Percentiles rank a stretch among this genome's conserved stretches.
Conservation (phyloP, 2,113 vertebrate genomes). For the Pyrgilauda ruficollis region DNA sequence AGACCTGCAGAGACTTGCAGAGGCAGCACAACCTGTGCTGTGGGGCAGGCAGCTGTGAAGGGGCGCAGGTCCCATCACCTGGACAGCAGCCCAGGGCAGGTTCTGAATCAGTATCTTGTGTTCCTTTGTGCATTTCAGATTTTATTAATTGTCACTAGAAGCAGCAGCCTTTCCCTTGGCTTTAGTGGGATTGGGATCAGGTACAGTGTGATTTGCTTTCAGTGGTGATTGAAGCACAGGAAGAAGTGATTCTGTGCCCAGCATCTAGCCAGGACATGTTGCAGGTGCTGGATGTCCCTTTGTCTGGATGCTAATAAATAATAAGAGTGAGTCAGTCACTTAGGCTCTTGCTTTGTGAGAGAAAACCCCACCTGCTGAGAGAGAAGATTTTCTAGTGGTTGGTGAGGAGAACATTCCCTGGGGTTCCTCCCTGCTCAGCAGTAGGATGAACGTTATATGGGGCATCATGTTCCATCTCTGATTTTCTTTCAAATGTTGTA, state of each 20-base stretch:
- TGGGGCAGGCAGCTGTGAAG: neutral
- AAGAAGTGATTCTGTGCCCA: neutral
- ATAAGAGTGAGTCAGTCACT: neutral
- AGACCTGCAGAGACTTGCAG: neutral
- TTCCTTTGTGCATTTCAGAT: neutral
- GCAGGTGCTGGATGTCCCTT: neutral
- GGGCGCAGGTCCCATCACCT: fast-evolving
- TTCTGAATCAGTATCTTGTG: neutral
- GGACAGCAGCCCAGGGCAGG: neutral
- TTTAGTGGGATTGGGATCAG: neutral
- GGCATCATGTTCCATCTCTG: neutral
- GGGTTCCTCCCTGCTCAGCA: neutral
- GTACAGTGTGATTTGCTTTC: neutral
- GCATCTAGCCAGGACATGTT: neutral
- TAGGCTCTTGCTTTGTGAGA: neutral
- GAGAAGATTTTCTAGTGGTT: neutral
- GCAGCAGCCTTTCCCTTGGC: neutral
- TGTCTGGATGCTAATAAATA: neutral
- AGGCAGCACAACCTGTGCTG: neutral
- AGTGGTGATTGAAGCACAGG: neutral
- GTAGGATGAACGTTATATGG: neutral
- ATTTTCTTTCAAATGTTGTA: neutral
- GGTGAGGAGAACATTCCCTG: neutral
- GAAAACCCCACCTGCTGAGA: neutral
- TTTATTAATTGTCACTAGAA: neutral